These are phyloP conservation scores for Otus scops DNA, from an alignment of 2,797 vertebrate species.

Conservation along the genomic window DNA sequence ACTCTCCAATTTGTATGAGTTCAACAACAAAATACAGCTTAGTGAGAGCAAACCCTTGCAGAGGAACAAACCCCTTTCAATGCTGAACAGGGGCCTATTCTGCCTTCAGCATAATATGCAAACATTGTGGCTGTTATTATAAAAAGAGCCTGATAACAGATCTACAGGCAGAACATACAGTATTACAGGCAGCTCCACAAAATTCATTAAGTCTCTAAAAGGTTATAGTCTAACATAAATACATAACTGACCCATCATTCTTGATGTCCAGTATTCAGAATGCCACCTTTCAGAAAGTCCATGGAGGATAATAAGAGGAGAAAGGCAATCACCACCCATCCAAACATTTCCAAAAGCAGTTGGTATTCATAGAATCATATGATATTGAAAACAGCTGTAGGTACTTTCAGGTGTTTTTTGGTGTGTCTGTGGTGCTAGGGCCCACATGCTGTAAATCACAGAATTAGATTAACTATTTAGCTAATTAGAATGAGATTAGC, in stretches of 20 bases:
- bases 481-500: background rate
- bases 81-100: background rate
- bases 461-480: background rate
- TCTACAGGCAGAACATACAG: background rate
- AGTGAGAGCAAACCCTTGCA: background rate
- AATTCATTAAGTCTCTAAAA: background rate
- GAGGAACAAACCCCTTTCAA: background rate
- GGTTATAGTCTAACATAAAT: background rate
- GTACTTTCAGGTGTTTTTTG: background rate
- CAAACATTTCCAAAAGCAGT: background rate
- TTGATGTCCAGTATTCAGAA: background rate
- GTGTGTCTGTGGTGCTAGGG: background rate
- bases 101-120: background rate
- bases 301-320: background rate
- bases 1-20: background rate
- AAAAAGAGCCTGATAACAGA: background rate
- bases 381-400: background rate
- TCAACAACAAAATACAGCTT: background rate
- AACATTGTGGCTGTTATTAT: background rate
- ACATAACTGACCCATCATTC: background rate
- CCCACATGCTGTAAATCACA: background rate
- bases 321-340: background rate
- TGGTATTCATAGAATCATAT: background rate
- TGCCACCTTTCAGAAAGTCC: background rate
- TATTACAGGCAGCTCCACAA: background rate